These are phyloP conservation scores for Ovis canadensis DNA, from an alignment of 2,113 vertebrate species.

Conservation along the genomic window DNA sequence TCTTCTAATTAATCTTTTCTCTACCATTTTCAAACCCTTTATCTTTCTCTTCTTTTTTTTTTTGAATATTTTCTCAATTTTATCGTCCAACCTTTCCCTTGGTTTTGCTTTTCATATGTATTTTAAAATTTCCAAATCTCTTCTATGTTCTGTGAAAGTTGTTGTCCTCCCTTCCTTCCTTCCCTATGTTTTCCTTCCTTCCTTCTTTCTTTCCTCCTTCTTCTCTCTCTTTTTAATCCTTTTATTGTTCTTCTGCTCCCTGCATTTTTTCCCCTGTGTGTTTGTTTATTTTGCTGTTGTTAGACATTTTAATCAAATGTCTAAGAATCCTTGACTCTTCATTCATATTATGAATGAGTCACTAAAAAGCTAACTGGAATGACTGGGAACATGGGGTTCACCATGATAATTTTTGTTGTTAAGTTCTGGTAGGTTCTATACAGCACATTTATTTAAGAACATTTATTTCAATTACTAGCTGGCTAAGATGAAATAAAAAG, in stretches of 20 bases:
- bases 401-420: not conserved
- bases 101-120: not conserved
- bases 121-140: not conserved
- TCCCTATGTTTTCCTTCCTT: not conserved
- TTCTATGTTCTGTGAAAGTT: not conserved
- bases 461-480: not conserved
- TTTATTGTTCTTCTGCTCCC: not conserved
- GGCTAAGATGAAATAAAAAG: not conserved
- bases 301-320: not conserved
- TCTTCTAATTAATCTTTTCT: not conserved
- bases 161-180: not conserved
- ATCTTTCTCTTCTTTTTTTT: not conserved
- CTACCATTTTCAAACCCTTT: not conserved
- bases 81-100: not conserved
- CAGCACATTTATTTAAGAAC: not conserved
- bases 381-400: not conserved
- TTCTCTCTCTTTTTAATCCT: not conserved
- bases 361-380: not conserved
- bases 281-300: not conserved
- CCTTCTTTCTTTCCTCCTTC: not conserved
- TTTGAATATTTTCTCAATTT: not conserved
- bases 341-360: not conserved
- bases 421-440: not conserved
- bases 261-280: not conserved
- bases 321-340: not conserved